A percentile compares a stretch with the other conserved stretches of the same genome.
Conservation (phyloP, 2,888 invertebrate genomes). For the Aspidiotus destructor region DNA sequence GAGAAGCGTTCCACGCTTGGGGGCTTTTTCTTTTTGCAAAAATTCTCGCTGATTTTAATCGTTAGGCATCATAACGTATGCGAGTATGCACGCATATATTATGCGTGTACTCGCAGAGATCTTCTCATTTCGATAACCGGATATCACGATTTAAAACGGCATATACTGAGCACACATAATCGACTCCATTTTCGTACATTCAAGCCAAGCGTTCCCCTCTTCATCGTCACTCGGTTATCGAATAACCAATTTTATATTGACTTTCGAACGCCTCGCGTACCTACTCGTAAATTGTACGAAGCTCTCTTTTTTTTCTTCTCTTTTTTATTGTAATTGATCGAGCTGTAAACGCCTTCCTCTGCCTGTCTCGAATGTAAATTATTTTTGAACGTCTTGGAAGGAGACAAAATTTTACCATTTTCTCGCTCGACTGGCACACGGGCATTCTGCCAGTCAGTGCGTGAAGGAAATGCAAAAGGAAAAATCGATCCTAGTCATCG, state of each 20-base stretch:
- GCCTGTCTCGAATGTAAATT: conserved; percentile 27
- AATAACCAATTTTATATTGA: conserved; percentile 18
- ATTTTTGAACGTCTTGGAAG: not conserved
- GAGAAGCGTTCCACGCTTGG: no score
- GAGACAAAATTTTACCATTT: conserved; percentile 19
- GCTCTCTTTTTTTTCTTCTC: conserved; percentile 6
- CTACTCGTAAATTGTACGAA: not conserved
- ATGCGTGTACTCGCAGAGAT: not conserved
- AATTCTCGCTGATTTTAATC: conserved; percentile 1
- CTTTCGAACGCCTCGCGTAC: not conserved
- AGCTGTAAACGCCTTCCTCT: conserved; percentile 20
- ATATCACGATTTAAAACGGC: not conserved
- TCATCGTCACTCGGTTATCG: not conserved
- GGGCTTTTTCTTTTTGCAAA: not conserved
- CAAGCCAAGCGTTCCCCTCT: not conserved
- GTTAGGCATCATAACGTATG: not conserved
- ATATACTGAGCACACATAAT: no score
- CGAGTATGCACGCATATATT: not conserved
- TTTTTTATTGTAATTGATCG: conserved; percentile 18
- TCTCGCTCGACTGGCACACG: not conserved
- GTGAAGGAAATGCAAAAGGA: conserved; percentile 27
- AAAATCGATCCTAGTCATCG: conserved; percentile 19
- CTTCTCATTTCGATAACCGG: conserved; percentile 1
- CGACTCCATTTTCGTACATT: not conserved
- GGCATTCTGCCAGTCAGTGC: conserved; percentile 24